Evolutionary conservation across 2,888 invertebrate species (phyloP), one percentile per base, ranked within the genome.

Genomic region (Philaethria dido): DNA sequence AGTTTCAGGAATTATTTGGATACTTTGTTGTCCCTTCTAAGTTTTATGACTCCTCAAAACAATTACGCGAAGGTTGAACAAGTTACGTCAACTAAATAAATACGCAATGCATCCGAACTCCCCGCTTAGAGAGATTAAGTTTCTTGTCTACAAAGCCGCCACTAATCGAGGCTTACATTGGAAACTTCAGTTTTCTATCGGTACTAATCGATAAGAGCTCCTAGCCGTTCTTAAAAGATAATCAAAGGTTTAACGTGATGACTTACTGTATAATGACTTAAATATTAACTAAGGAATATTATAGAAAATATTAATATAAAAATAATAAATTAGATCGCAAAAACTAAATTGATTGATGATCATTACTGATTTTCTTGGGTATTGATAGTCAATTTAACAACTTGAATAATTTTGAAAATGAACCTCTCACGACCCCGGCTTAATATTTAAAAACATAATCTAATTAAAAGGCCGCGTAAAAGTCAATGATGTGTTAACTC

Each of bases 21-120:
- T 16, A 22, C 42, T 39, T 55, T 22, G 42, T 57, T 33, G 63
- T 47, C 64, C 62, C 50, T 62, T 68, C 67, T 69, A 72, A 69
- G 63, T 66, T 72, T 67, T 54, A 73, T 66, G 63, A 64, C 57
- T 47, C 50, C 70, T 64, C 63, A 60, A 66, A 69, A 64, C 64
- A 72, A 69, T 68, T 64, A 72, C 68, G 69, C 63, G 64, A 72
- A 68, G 77, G 75, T 77, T 79, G 80, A 78, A 77, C 77, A 74
- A 75, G 74, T 87, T 83, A 84, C 81, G 79, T 78, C 80, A 68
- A 73, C 64, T 72, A 68, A 64, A 63, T 73, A 71, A 72, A 71
- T 73, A 73, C 66, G 63, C 70, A 71, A 73, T 72, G 69, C 67
- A 62, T 68, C 62, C 59, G 59, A 72, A 73, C 70, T 70, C 70